phyloP scores from a whole-genome alignment of 2,888 invertebrate species.

The Aspidiotus destructor region DNA sequence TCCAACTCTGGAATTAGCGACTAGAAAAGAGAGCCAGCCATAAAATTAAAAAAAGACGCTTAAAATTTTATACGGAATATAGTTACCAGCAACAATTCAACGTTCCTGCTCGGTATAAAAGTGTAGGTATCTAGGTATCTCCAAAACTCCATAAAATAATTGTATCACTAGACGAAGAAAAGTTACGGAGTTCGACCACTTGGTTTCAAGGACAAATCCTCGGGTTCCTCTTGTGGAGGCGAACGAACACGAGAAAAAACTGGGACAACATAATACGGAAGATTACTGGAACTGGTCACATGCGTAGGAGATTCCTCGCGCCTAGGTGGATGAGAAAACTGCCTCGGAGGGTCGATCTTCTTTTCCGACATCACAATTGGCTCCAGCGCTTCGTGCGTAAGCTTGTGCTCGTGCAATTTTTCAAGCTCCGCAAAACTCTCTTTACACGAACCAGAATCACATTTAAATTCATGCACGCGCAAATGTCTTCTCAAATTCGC shows the following conservation, averaged over 20 bases:
- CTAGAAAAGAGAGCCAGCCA: not conserved
- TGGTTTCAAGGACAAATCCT: constrained; percentile 66
- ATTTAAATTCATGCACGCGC: constrained; percentile 82
- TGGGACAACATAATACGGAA: not conserved
- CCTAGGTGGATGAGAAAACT: constrained; percentile 61
- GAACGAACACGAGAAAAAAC: not conserved
- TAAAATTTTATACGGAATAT: not conserved
- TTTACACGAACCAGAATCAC: constrained; percentile 60
- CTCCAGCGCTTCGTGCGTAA: constrained; percentile 83
- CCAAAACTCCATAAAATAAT: too few relatives aligned
- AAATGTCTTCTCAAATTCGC: constrained; percentile 81
- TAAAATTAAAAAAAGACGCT: not conserved
- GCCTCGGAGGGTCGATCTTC: constrained; percentile 68
- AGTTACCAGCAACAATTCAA: too few relatives aligned
- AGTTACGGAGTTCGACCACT: constrained; percentile 42
- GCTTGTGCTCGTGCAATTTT: constrained; percentile 77
- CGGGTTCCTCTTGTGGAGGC: constrained; percentile 85
- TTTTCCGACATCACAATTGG: constrained; percentile 71
- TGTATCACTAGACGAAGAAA: not conserved
- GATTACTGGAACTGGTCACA: too few relatives aligned
- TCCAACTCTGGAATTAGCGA: too few relatives aligned
- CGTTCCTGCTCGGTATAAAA: too few relatives aligned
- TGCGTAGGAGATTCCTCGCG: not conserved
- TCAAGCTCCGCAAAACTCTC: constrained; percentile 85
- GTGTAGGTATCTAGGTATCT: too few relatives aligned